Base-by-base conservation (phyloP, 2,888 invertebrate genomes). In the Sinodicranocentrus sp. region DNA sequence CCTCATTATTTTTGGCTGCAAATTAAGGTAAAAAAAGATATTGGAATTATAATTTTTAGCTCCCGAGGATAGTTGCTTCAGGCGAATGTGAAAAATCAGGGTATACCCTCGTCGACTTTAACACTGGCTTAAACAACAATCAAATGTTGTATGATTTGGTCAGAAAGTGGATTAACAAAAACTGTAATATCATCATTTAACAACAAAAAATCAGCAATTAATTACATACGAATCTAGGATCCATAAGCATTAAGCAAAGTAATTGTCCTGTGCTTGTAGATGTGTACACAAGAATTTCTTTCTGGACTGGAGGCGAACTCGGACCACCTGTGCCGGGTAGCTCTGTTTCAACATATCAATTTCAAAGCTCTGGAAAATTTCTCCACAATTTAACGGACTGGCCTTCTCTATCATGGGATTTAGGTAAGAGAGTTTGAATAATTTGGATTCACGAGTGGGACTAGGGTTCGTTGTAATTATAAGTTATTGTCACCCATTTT, bases 331-430 rank as follows among this genome's bases (percentile, higher is more conserved):
- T 52, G 19, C 75, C 33, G 21, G 26, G 15, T 59, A 25, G 17
- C 19, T 10, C n/a, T 17, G 19, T 8, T 8, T 28, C 73, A 19
- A 15, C 19, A 19, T 77, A 57, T 54, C 26, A 39, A n/a, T 75
- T 75, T 65, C 52, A 54, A 54, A 25, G 10, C 1, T 67, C 76
- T 1, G 78, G 70, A 44, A 70, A 44, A 70, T 13, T 8, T 1
- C 26, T 78, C 2, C 59, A 28, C 23, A 57, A 78, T 17, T 68
- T 78, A 33, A 26, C 59, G 1, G 44, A 43, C 3, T 78, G 68
- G 70, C 78, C 68, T 8, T 59, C 78, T 3, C 28, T 78, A 2
- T 44, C 6, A 17, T 78, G 78, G 78, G 78, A 68, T 44, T 13
- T n/a, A 2, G 76, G 76, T 76, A 67, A 52, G 15, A 25, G 2